Conservation (phyloP, 2,797 vertebrate genomes). For the Sphenopsis melanotis region DNA sequence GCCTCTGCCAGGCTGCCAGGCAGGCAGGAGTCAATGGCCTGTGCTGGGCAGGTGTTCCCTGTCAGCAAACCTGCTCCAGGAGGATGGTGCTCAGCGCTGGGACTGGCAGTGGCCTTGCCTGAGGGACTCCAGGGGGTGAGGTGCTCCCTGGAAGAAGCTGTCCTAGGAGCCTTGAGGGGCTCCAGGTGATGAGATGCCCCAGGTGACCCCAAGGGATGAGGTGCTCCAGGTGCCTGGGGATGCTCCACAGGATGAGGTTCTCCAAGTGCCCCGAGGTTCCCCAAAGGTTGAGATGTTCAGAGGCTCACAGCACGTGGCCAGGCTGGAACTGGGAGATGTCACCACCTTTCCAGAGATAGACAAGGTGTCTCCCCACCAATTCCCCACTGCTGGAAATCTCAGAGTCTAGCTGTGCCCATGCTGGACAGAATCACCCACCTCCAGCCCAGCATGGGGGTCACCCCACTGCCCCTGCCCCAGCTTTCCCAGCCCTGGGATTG, state of each 20-base stretch:
- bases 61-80: not conserved
- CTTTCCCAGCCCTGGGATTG: not conserved
- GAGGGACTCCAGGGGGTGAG: not conserved
- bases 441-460: not conserved
- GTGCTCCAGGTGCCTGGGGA: not conserved
- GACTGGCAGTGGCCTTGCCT: not conserved
- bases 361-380: not conserved
- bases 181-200: not conserved
- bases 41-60: not conserved
- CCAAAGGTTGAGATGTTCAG: not conserved
- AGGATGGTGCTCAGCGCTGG: rapidly evolving
- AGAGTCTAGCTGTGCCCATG: not conserved
- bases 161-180: not conserved
- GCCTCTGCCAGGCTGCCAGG: not conserved
- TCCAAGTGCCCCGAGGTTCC: not conserved
- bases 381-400: not conserved
- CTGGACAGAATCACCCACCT: not conserved
- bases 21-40: not conserved
- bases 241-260: not conserved
- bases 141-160: not conserved
- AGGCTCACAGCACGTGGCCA: rapidly evolving
- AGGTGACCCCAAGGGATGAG: not conserved
- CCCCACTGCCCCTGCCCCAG: not conserved
- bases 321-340: not conserved
- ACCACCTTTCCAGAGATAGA: not conserved